phyloP scores from a whole-genome alignment of 2,888 invertebrate species.

The Hyalella azteca region DNA sequence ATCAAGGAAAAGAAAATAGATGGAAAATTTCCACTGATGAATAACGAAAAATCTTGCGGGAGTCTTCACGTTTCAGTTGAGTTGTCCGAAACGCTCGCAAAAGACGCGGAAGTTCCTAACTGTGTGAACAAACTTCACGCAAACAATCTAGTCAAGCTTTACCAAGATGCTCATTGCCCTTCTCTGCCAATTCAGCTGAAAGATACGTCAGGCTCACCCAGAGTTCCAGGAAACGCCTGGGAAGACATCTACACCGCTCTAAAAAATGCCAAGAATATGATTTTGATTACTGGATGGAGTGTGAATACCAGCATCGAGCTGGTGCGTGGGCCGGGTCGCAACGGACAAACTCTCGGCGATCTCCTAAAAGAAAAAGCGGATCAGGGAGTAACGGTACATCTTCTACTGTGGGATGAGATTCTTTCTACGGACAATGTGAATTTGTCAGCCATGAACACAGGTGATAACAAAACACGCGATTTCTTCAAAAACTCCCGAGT shows the following conservation, averaged over 20 bases:
- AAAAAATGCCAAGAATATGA: constrained; percentile 26
- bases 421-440: constrained; percentile 15
- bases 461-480: constrained; percentile 24
- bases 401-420: constrained; percentile 42
- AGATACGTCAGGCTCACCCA: neutral
- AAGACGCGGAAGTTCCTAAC: constrained; percentile 27
- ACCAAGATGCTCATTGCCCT: constrained; percentile 44
- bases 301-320: constrained; percentile 34
- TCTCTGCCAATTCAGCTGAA: neutral
- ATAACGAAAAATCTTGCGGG: neutral
- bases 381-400: constrained; percentile 20
- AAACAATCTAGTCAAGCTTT: constrained; percentile 30
- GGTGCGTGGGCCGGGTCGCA: neutral
- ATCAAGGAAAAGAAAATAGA: neutral
- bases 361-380: constrained; percentile 17
- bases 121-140: constrained; percentile 13
- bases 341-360: constrained; percentile 16
- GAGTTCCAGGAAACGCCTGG: constrained; percentile 33
- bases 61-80: neutral
- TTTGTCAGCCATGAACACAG: constrained; percentile 28
- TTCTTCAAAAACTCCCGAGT: constrained; percentile 36
- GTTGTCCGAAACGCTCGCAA: neutral
- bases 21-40: constrained; percentile 21
- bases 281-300: constrained; percentile 43
- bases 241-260: constrained; percentile 32